Conservation (phyloP, 37 sponge, comb jelly and placozoan species). For the Haliclona indistincta region DNA sequence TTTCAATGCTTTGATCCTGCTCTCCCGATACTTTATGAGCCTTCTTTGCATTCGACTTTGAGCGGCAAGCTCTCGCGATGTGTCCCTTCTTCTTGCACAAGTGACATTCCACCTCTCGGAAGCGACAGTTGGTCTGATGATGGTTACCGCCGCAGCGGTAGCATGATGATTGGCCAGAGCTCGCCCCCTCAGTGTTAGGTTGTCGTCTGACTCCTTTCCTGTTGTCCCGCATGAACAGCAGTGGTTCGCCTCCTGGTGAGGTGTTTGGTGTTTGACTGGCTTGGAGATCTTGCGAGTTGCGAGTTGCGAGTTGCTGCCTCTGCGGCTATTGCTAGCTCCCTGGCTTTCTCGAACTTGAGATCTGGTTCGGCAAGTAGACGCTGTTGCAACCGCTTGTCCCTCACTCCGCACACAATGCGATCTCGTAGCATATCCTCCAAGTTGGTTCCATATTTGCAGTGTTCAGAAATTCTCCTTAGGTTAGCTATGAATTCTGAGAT, state of each 20-base stretch:
- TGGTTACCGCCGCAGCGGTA: constrained; percentile 52
- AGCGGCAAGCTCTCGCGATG: constrained; percentile 37
- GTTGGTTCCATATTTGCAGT: constrained; percentile 28
- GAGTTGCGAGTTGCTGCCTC: constrained; percentile 44
- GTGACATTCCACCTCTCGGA: constrained; percentile 23
- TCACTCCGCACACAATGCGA: constrained; percentile 32
- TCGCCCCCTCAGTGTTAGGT: constrained; percentile 17
- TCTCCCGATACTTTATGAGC: not conserved
- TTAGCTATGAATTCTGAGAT: constrained; percentile 26
- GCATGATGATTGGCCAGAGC: constrained; percentile 11
- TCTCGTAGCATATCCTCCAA: constrained; percentile 57
- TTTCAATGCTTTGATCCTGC: too few relatives aligned
- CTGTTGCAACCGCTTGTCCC: constrained; percentile 10
- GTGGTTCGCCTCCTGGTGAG: not conserved
- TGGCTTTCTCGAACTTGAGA: constrained; percentile 26
- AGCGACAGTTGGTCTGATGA: constrained; percentile 4
- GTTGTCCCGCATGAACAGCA: not conserved
- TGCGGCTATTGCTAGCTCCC: constrained; percentile 29
- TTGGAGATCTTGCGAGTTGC: not conserved
- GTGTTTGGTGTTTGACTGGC: not conserved
- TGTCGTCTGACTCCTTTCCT: not conserved
- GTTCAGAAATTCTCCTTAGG: constrained; percentile 16
- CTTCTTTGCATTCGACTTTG: constrained; percentile 7
- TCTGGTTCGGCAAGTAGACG: constrained; percentile 29
- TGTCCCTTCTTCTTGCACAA: constrained; percentile 41